phyloP scores from a whole-genome alignment of 2,113 vertebrate species.

The Vulpes lagopus region DNA sequence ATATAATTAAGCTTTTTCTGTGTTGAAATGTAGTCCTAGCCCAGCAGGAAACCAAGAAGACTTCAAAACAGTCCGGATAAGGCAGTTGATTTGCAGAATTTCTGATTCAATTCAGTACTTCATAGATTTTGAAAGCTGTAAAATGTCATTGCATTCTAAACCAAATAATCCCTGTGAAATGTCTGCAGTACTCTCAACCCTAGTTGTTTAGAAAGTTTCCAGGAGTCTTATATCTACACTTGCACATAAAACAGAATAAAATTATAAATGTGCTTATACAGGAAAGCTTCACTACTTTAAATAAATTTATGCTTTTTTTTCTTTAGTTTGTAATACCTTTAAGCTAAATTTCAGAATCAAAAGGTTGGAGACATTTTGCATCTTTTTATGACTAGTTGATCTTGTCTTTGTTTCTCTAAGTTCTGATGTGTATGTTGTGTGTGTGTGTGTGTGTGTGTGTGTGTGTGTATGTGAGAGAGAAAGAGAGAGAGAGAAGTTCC shows the following conservation, averaged over 20 bases:
- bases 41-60: neutral
- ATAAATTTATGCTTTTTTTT: neutral
- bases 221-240: neutral
- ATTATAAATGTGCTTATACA: neutral
- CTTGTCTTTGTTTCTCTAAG: neutral
- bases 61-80: neutral
- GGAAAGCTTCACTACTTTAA: neutral
- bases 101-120: slow-evolving; percentile 36
- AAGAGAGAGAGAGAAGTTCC: neutral
- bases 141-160: slow-evolving; percentile 53
- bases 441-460: neutral
- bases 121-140: slow-evolving; percentile 14
- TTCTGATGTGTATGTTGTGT: neutral
- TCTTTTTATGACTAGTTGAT: neutral
- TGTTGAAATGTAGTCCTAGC: neutral
- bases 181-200: neutral
- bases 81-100: neutral
- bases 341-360: slow-evolving; percentile 34
- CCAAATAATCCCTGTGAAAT: neutral
- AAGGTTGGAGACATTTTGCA: neutral
- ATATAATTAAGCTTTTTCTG: slow-evolving; percentile 14
- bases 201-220: neutral
- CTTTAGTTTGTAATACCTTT: neutral
- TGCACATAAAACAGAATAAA: neutral
- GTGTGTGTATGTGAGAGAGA: too few species aligned